Evolutionary conservation across 2,888 invertebrate species (phyloP).

Genomic region (Temnothorax ravouxi): DNA sequence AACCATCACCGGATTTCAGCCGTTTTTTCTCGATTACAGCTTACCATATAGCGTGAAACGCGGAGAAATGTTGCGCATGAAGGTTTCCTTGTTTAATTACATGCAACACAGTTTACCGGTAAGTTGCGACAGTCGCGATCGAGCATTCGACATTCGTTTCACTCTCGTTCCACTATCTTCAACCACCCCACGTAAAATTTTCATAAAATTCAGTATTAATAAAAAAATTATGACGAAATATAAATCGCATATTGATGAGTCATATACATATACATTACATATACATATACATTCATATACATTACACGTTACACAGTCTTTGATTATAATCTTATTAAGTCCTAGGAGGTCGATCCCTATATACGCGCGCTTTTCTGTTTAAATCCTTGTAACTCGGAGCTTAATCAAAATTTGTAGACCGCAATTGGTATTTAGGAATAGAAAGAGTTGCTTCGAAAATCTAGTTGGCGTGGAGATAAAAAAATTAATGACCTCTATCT

Average conservation of each 20-base stretch:
- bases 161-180: not conserved
- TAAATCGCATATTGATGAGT: not conserved
- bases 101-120: conserved; percentile 91
- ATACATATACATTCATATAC: too few species aligned
- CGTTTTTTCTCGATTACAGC: conserved; percentile 92
- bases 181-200: not conserved
- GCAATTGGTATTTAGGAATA: too few species aligned
- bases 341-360: too few species aligned
- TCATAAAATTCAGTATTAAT: not conserved
- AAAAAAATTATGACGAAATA: not conserved
- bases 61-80: conserved; percentile 89
- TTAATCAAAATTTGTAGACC: too few species aligned
- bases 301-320: too few species aligned
- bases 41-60: conserved; percentile 90
- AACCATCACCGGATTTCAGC: conserved; percentile 89
- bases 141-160: not conserved
- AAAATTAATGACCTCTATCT: too few species aligned
- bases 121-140: conserved; percentile 78
- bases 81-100: conserved; percentile 92
- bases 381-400: too few species aligned
- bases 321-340: too few species aligned
- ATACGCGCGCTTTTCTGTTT: too few species aligned
- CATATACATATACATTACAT: too few species aligned
- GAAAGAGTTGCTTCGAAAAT: too few species aligned
- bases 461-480: too few species aligned